These are phyloP conservation scores for Periophthalmodon schlosseri DNA, from an alignment of 2,113 vertebrate species.

Conservation along the genomic window DNA sequence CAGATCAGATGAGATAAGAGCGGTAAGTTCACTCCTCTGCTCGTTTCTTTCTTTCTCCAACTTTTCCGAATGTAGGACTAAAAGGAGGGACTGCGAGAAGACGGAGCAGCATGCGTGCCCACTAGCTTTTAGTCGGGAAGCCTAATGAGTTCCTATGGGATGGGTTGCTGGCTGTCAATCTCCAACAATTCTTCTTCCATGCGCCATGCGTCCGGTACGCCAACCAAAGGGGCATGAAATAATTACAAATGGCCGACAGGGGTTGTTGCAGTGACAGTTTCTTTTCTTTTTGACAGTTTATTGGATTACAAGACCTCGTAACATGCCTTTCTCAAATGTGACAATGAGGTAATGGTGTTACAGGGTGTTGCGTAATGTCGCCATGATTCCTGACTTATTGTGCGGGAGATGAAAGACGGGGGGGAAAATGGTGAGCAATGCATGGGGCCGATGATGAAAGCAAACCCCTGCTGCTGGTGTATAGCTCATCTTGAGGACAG, in stretches of 20 bases:
- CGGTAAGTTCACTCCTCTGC: conserved; percentile 63
- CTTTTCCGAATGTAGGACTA: conserved; percentile 76
- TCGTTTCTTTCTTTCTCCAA: conserved; percentile 71
- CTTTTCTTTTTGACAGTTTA: conserved; percentile 10
- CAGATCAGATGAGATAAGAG: conserved; percentile 78
- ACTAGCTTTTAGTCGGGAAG: conserved; percentile 81
- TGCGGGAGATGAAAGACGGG: conserved; percentile 55
- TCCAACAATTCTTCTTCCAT: conserved; percentile 63
- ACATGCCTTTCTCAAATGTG: conserved; percentile 40
- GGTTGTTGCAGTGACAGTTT: conserved; percentile 45
- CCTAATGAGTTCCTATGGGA: conserved; percentile 86
- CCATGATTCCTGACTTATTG: conserved; percentile 55
- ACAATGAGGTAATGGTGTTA: conserved; percentile 71
- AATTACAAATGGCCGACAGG: conserved; percentile 76
- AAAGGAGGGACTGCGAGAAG: conserved; percentile 75
- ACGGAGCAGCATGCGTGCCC: conserved; percentile 76
- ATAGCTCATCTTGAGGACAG: conserved; percentile 76
- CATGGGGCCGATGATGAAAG: conserved; percentile 57
- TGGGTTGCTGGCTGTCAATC: conserved; percentile 78
- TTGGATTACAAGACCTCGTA: conserved; percentile 35
- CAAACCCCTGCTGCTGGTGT: conserved; percentile 76
- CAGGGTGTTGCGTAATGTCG: conserved; percentile 68
- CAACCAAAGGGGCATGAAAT: conserved; percentile 82
- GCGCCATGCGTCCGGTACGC: conserved; percentile 58
- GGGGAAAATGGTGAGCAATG: conserved; percentile 48